Evolutionary conservation across 1,140 invertebrate species (phyloP), one percentile per base, ranked within the genome.

Genomic region (Harlomillsia oculata): DNA sequence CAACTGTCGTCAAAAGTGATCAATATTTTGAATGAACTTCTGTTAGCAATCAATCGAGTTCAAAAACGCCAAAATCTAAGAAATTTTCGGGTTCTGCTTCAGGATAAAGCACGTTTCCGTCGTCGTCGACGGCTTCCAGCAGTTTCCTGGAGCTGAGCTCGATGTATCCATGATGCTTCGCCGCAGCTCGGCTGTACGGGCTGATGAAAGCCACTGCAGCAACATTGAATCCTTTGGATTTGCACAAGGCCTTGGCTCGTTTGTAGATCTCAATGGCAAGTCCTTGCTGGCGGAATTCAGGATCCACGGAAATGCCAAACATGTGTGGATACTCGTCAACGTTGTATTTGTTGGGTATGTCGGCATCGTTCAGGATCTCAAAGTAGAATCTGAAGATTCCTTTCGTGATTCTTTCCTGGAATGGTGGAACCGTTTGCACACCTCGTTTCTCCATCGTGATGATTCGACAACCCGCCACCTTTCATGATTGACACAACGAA

Each of bases 241-340:
- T 54, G 18, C 44, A 30, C 0, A 45, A 30, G 18, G 29, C 14
- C 3, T 45, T 6, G 2, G 28, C 30, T 54, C 52, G 44, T 2
- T n/a, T 26, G 29, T 54, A 54, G 40, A 54, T 54, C 36, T 54
- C 52, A 8, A 29, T 23, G 2, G 52, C 52, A 13, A 54, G 23
- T 23, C 52, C 52, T 5, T 30, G 41, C 11, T 46, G n/a, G n/a
- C 41, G 52, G 32, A 44, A 54, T 34, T 54, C 34, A 9, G 40
- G 29, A 6, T 44, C 52, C 8, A 45, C 41, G 14, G 25, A 44
- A 2, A 54, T 21, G 18, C 52, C 52, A 26, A 46, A 54, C 28
- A 54, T 43, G 9, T 54, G 40, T 16, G 40, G 23, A 37, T 54
- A 54, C 23, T 28, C 5, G 1, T 32, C 45, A 48, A 32, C 29